Evolutionary conservation across 2,113 vertebrate genomes (phyloP), one percentile per base, ranked within the genome.

Genomic region (Malurus cyaneus): DNA sequence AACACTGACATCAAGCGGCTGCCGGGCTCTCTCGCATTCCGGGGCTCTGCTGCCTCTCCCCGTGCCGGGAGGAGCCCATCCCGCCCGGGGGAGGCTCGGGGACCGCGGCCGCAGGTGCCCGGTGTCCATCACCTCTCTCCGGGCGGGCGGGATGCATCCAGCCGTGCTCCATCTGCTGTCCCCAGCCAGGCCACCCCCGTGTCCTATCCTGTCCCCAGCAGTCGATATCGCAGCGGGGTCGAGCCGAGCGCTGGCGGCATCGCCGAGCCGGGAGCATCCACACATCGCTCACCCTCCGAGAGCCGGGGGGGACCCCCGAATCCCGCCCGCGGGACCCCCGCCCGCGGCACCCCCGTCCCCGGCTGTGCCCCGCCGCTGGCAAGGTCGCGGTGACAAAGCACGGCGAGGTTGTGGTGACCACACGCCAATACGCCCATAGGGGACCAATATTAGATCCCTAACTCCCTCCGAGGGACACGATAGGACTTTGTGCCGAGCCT

Each of bases 1-100:
- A 29, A 83, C 87, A 86, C 92, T 80, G 90, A 86, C 92, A 93
- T 89, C 87, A 64, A 69, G 95, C 3, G 89, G 92, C 87, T 89
- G 69, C 71, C 15, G 74, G 74, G 21, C 49, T 79, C 74, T 47
- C 46, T 42, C 16, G 14, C 93, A 9, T 0, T 28, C 36, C 64
- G 0, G 67, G 64, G 81, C 76, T 11, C 76, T 82, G 61, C 74
- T 49, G 90, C 73, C 19, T n/a, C 15, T 6, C 20, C 19, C 14
- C 5, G 54, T 0, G 9, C 86, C 24, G 66, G 59, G 66, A 53
- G 36, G 60, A 44, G 74, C 70, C 15, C 60, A 6, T 17, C 64
- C 54, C 31, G 42, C 21, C 54, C 60, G 1, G 15, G 14, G 1
- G 20, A 18, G 56, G 15, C 12, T 10, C 14, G 0, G 59, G 36